Percentiles rank a stretch among this genome's conserved stretches.
These are phyloP conservation scores for Pseudeuparius sepicola DNA, from an alignment of 2,888 invertebrate species.

Conservation along the genomic window DNA sequence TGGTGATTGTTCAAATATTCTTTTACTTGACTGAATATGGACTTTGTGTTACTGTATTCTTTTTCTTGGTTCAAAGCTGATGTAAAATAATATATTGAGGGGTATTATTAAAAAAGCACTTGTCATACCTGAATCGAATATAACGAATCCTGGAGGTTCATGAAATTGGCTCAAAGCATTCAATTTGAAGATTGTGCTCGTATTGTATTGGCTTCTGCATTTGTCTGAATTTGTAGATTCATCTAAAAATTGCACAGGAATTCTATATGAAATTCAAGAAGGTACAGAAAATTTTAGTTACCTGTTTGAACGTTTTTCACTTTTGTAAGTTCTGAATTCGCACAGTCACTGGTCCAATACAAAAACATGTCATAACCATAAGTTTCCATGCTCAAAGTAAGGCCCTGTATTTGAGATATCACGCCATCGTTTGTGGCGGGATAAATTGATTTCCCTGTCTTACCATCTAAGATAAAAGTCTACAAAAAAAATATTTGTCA, in stretches of 20 bases:
- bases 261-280: constrained; percentile 1
- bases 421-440: constrained; percentile 49
- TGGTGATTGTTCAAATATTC: constrained; percentile 33
- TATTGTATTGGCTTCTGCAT: constrained; percentile 48
- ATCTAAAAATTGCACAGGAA: constrained; percentile 7
- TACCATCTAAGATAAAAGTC: constrained; percentile 51
- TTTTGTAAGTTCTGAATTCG: constrained; percentile 28
- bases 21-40: constrained; percentile 30
- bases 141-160: constrained; percentile 58
- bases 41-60: constrained; percentile 33
- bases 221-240: too few species aligned
- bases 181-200: constrained; percentile 53
- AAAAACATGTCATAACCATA: constrained; percentile 67
- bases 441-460: constrained; percentile 49
- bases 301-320: constrained; percentile 19
- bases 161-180: constrained; percentile 56
- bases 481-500: constrained; percentile 30
- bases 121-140: constrained; percentile 58
- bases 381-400: constrained; percentile 48
- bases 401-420: constrained; percentile 50
- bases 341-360: constrained; percentile 66
- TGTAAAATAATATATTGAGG: constrained; percentile 4
- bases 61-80: constrained; percentile 11
- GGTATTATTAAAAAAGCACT: constrained; percentile 1
- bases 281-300: constrained; percentile 13